These are phyloP conservation scores for Columba guinea DNA, from an alignment of 2,797 vertebrate species.

Conservation along the genomic window DNA sequence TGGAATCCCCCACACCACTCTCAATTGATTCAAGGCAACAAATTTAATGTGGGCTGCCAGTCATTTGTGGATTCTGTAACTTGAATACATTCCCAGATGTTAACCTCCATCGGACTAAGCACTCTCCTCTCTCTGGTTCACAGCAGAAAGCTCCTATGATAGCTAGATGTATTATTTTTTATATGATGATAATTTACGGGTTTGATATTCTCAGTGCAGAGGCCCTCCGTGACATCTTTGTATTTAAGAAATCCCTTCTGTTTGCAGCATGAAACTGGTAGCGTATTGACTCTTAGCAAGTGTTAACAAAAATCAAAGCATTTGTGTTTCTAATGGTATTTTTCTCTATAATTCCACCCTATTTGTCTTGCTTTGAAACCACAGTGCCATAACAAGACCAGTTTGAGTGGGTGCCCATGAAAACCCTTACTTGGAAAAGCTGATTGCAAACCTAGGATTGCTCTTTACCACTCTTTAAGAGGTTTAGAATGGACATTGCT, in stretches of 20 bases:
- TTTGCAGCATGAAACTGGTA: background rate
- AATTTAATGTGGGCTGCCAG: constrained; percentile 3
- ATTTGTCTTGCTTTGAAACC: background rate
- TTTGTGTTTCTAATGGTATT: background rate
- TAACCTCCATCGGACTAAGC: background rate
- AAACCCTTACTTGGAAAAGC: background rate
- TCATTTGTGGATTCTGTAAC: constrained; percentile 32
- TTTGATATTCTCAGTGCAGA: background rate
- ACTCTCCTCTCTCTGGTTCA: background rate
- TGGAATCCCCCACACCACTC: constrained; percentile 5
- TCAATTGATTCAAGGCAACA: constrained; percentile 12
- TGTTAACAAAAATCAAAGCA: background rate
- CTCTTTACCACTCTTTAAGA: background rate
- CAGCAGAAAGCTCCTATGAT: background rate
- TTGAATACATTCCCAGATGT: constrained; percentile 55
- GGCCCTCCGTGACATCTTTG: background rate
- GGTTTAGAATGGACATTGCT: background rate
- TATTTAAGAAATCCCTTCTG: background rate
- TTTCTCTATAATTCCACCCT: background rate
- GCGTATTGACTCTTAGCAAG: background rate
- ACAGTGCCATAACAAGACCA: background rate
- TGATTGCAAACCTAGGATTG: background rate
- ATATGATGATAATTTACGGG: background rate
- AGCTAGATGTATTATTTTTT: background rate
- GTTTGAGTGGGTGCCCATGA: background rate